A percentile compares a stretch with the other conserved stretches of the same genome.
phyloP scores from a whole-genome alignment of 2,797 vertebrate species.

The Crenichthys baileyi region DNA sequence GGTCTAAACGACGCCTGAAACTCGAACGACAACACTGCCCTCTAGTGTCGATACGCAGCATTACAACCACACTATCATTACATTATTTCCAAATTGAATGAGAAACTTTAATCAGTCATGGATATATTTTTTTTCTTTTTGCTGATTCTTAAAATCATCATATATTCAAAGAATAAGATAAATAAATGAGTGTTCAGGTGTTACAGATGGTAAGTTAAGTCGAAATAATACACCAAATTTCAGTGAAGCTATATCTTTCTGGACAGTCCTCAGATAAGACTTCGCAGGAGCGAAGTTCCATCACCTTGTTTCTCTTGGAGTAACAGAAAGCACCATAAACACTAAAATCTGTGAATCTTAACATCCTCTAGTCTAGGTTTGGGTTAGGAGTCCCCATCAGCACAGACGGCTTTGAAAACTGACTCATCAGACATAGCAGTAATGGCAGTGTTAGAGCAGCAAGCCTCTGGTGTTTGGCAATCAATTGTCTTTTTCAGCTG shows the following conservation, averaged over 20 bases:
- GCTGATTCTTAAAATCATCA: not conserved
- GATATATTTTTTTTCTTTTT: not conserved
- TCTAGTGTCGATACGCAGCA: conserved; percentile 40
- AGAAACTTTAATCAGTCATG: not conserved
- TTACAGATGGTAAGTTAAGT: conserved; percentile 28
- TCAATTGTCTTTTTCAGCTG: too few species aligned
- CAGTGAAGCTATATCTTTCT: not conserved
- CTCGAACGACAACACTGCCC: conserved; percentile 44
- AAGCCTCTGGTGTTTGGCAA: too few species aligned
- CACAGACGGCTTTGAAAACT: too few species aligned
- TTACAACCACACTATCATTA: not conserved
- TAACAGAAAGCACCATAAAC: too few species aligned
- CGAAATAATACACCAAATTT: not conserved
- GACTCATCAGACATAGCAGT: too few species aligned
- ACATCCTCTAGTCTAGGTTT: too few species aligned
- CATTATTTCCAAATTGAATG: not conserved
- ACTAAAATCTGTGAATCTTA: too few species aligned
- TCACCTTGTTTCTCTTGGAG: too few species aligned
- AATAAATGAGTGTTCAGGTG: not conserved
- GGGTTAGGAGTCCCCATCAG: too few species aligned
- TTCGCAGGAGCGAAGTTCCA: too few species aligned
- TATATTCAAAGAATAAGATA: not conserved
- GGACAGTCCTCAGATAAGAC: not conserved
- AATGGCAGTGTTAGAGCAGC: too few species aligned
- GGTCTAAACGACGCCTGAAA: not conserved